Base-by-base conservation (phyloP, 2,888 invertebrate species). In the Leptinotarsa tumamoca region DNA sequence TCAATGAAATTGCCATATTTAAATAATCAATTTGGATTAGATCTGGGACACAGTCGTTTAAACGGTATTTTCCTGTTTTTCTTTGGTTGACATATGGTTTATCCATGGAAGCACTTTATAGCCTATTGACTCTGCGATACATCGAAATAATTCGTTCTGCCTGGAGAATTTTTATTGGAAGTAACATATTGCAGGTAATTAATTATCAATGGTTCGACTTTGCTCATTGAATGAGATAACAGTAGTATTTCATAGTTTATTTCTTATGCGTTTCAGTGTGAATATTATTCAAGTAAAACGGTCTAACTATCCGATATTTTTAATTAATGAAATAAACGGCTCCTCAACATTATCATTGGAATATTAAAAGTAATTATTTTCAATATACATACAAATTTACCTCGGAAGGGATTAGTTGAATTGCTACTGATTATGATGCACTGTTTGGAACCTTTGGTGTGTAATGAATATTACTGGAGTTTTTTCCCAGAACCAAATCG, bases 101-200 rank as follows among this genome's bases (percentile, higher is more conserved):
- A 70, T n/a, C 52, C 27, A 17, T 52, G 15, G 23, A 49, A 43
- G 54, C 51, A 56, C 17, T 72, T 56, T 21, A 69, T 70, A 73
- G 56, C 76, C 73, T 67, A 63, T 73, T 76, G 76, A 72, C 58
- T 69, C 68, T 49, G 43, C 67, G 56, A 73, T 56, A 54, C 54
- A 63, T 23, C 51, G 69, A 75, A 73, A 69, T 56, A 4, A 69
- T 49, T 18, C 10, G 49, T 21, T 21, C 23, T 21, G 23, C 61
- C 61, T 43, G 68, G 15, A 33, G 49, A 72, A 67, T 71, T 76
- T 70, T 67, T 73, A 56, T 70, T 13, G 67, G 51, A 67, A 70
- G 52, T 68, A 61, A 68, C 75, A 68, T 72, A 72, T 72, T 68
- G 72, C 50, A 54, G 63, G 51, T 75, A 50, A 70, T 27, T 10